Evolutionary conservation across 2,113 vertebrate genomes (phyloP).

Genomic region (Jacana jacana): DNA sequence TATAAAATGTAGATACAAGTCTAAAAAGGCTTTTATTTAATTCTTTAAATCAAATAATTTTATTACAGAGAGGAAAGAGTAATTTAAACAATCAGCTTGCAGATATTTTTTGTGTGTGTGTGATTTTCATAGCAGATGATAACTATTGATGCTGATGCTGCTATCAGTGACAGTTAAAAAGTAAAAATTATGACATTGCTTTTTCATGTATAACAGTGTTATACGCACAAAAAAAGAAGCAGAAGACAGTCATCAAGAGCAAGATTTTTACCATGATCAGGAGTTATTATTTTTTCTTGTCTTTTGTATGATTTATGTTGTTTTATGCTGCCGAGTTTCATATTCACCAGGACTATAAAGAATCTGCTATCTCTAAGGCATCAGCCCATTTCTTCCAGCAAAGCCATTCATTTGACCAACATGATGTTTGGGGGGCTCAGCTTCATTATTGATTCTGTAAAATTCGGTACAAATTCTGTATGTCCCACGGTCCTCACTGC

Average conservation of each 20-base stretch:
- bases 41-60: not conserved
- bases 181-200: not conserved
- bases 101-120: not conserved
- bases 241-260: not conserved
- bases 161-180: not conserved
- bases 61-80: not conserved
- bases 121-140: fast-evolving
- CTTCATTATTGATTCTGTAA: not conserved
- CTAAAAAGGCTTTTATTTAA: too few relatives aligned
- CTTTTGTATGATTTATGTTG: not conserved
- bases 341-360: not conserved
- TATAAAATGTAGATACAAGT: too few relatives aligned
- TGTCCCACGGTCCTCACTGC: not conserved
- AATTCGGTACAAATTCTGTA: not conserved
- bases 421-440: not conserved
- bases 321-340: not conserved
- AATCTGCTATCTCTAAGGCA: not conserved
- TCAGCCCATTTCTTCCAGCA: not conserved
- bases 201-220: not conserved
- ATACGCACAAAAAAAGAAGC: not conserved
- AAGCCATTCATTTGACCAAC: not conserved
- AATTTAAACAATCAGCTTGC: not conserved
- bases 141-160: not conserved
- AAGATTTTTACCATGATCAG: not conserved
- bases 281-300: not conserved